Evolutionary conservation across 2,113 vertebrate genomes (phyloP).

Genomic region (Grammomys dolichurus): DNA sequence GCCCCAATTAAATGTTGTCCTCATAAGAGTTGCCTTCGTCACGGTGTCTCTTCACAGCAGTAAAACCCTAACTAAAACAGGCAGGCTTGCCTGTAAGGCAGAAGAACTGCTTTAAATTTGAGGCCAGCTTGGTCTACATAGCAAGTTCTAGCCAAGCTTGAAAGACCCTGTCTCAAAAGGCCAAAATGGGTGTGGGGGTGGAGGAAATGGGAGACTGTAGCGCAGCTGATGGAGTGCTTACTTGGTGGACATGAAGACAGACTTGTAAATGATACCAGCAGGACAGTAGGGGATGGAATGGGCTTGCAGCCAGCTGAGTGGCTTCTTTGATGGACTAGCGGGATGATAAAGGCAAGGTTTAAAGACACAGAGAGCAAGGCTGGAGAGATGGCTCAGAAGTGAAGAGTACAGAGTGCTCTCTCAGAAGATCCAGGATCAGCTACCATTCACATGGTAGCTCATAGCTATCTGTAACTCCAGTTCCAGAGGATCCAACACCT

Average conservation of each 20-base stretch:
- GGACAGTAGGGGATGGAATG: neutral
- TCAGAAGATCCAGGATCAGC: neutral
- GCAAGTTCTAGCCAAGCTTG: neutral
- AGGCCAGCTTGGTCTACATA: neutral
- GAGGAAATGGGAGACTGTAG: too few species aligned
- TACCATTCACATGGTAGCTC: neutral
- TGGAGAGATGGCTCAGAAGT: neutral
- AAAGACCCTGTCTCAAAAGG: neutral
- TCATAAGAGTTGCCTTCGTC: too few species aligned
- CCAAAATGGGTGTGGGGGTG: neutral
- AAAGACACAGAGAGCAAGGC: neutral
- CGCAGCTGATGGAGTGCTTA: neutral
- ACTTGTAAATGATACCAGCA: neutral
- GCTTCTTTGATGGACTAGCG: neutral
- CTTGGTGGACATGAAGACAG: neutral
- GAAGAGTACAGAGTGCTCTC: neutral
- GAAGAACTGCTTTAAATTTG: neutral
- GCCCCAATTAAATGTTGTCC: too few species aligned
- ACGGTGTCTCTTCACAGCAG: too few species aligned
- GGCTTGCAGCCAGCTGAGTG: neutral
- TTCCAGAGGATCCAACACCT: neutral
- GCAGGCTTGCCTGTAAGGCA: neutral
- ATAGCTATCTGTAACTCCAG: neutral
- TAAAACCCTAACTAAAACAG: neutral
- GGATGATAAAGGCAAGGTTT: neutral